Percentiles rank a stretch among this genome's conserved stretches.
Evolutionary conservation across 1,140 invertebrate species (phyloP).

Genomic region (Drosophila bipectinata): DNA sequence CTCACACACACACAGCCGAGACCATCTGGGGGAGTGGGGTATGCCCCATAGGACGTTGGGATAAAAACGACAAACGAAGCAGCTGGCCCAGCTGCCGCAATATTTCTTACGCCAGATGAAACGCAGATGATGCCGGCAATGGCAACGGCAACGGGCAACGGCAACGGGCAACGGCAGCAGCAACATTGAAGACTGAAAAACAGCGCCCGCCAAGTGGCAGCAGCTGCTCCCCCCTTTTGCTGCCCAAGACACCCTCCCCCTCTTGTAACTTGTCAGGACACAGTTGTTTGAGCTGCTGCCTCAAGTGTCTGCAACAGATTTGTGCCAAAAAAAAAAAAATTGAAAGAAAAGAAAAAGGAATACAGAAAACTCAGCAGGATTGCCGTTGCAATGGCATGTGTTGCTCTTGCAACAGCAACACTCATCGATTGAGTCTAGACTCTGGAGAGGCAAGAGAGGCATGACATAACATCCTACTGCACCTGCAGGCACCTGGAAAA

Average conservation of each 20-base stretch:
- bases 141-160: conserved; percentile 10
- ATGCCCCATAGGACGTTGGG: conserved; percentile 49
- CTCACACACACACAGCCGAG: conserved; percentile 35
- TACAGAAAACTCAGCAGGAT: conserved; percentile 26
- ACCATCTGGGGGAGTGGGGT: conserved; percentile 1
- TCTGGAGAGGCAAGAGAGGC: conserved; percentile 1
- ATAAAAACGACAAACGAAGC: conserved; percentile 50
- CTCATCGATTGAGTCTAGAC: conserved; percentile 31
- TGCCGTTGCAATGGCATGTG: conserved; percentile 52
- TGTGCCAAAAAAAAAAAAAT: conserved; percentile 26
- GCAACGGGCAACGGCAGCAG: conserved; percentile 6
- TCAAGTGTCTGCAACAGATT: conserved; percentile 79
- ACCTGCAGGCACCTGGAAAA: conserved; percentile 11
- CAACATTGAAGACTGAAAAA: conserved; percentile 51
- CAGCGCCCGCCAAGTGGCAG: conserved; percentile 70
- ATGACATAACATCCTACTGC: conserved; percentile 26
- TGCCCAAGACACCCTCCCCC: conserved; percentile 6
- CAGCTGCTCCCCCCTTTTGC: conserved; percentile 42
- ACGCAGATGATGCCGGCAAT: conserved; percentile 70
- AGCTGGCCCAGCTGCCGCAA: conserved; percentile 79
- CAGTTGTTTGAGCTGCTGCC: conserved; percentile 77
- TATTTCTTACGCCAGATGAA: conserved; percentile 81
- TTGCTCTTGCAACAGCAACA: conserved; percentile 25
- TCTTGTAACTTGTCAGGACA: conserved; percentile 76
- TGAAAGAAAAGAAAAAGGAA: neutral